phyloP scores from a whole-genome alignment of 2,888 invertebrate genomes.

The Cephus nigrinus region DNA sequence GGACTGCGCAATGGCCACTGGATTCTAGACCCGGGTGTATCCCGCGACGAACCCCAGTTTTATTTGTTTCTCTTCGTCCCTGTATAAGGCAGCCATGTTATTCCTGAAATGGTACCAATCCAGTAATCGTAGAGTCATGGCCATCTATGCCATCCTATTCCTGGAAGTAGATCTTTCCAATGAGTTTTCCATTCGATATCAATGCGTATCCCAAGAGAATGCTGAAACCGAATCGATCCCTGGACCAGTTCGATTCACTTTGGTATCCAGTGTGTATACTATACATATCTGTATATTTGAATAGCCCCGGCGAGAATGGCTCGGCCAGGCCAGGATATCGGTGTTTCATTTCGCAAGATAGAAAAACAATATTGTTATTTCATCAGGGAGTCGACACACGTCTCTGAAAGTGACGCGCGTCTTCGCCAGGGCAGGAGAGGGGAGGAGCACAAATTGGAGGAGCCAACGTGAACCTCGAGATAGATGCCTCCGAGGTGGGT shows the following conservation, averaged over 20 bases:
- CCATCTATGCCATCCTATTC: slow-evolving; percentile 18
- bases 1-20: slow-evolving; percentile 54
- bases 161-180: slow-evolving; percentile 27
- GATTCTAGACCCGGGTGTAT: slow-evolving; percentile 10
- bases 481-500: slow-evolving; percentile 1
- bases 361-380: slow-evolving; percentile 63
- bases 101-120: background rate
- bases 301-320: background rate
- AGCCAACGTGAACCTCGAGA: slow-evolving; percentile 6
- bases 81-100: background rate
- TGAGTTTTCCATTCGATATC: background rate
- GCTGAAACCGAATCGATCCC: background rate
- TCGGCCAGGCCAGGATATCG: slow-evolving; percentile 8
- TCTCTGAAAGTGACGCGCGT: slow-evolving; percentile 57
- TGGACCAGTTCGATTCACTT: background rate
- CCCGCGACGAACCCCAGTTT: background rate
- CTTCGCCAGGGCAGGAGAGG: slow-evolving; percentile 48
- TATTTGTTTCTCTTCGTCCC: background rate
- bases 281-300: background rate
- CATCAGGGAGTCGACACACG: slow-evolving; percentile 61
- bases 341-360: slow-evolving; percentile 32
- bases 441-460: slow-evolving; percentile 61
- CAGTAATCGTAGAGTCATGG: background rate
- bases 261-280: background rate
- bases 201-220: background rate